Evolutionary conservation across 1,140 invertebrate genomes (phyloP).

Genomic region (Lucilia sericata): DNA sequence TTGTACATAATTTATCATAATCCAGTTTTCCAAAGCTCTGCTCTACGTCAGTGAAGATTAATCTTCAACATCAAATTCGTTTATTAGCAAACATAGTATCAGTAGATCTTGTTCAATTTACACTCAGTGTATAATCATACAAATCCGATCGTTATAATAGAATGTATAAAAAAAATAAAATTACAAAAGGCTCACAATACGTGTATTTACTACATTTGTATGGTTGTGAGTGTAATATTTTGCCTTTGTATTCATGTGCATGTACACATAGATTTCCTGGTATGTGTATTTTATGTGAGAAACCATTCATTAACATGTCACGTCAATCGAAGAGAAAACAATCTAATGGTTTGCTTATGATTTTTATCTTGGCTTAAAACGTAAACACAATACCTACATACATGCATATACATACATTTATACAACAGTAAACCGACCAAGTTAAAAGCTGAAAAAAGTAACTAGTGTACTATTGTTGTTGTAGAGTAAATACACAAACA

Average conservation of each 20-base stretch:
- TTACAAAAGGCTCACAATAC: slow-evolving; percentile 2
- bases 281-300: slow-evolving; percentile 32
- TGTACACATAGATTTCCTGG: slow-evolving; percentile 12
- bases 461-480: neutral
- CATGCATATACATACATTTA: neutral
- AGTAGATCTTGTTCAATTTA: too few relatives aligned
- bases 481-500: neutral
- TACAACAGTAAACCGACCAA: neutral
- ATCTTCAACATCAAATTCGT: too few relatives aligned
- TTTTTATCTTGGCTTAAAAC: slow-evolving; percentile 57
- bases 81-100: too few relatives aligned
- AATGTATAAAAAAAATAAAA: neutral
- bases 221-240: neutral
- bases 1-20: too few relatives aligned
- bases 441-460: neutral
- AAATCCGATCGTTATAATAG: neutral
- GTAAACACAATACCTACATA: neutral
- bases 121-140: too few relatives aligned
- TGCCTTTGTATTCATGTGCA: slow-evolving; percentile 8
- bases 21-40: too few relatives aligned
- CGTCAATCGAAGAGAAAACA: slow-evolving; percentile 63
- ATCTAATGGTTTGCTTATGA: slow-evolving; percentile 67
- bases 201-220: neutral
- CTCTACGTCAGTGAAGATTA: too few relatives aligned
- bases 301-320: slow-evolving; percentile 67